Base-by-base conservation (phyloP, 2,888 invertebrate species). In the Agapostemon virescens region DNA sequence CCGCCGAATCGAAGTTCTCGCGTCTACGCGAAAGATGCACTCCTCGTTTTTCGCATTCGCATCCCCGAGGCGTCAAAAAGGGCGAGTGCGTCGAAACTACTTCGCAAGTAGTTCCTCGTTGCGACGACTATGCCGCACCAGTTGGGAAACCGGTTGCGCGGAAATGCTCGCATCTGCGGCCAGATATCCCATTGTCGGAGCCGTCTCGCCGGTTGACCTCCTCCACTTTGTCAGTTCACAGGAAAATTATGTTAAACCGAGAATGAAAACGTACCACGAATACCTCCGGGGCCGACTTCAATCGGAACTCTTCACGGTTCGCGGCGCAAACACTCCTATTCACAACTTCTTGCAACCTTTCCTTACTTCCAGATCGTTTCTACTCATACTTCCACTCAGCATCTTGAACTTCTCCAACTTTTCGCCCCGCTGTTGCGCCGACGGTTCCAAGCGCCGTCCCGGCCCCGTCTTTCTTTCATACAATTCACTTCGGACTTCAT, bases 241-340 rank as follows among this genome's bases (percentile, higher is more conserved):
- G 13, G 30, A 23, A 69, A 64, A 81, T 78, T 79, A 74, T 74
- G 68, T 74, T 74, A 74, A 74, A 74, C 58, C 63, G 68, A 71
- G 78, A 68, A 81, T 74, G 67, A 42, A 78, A 72, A 70, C 69
- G 74, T 64, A 64, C 52, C 30, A 0, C 63, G 38, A 67, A 68
- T 55, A 42, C 30, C 64, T 74, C 42, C 13, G 26, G 70, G 11
- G 13, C 20, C 36, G n/a, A 36, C 63, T 26, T 61, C 40, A 73
- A 67, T 72, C 68, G 23, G 55, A 66, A 42, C 30, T 26, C 38
- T 63, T 40, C 75, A 58, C 38, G 40, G 66, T 33, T 61, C 72
- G 42, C 55, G 68, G n/a, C 63, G 20, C 55, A 17, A 13, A 17
- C 69, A 64, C 72, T 69, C 49, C 69, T 58, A 80, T 58, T 73